Percentiles rank a stretch among this genome's conserved stretches.
Evolutionary conservation across 64 coral and sea anemone genomes (phyloP).

Genomic region (Cladopsammia gracilis): DNA sequence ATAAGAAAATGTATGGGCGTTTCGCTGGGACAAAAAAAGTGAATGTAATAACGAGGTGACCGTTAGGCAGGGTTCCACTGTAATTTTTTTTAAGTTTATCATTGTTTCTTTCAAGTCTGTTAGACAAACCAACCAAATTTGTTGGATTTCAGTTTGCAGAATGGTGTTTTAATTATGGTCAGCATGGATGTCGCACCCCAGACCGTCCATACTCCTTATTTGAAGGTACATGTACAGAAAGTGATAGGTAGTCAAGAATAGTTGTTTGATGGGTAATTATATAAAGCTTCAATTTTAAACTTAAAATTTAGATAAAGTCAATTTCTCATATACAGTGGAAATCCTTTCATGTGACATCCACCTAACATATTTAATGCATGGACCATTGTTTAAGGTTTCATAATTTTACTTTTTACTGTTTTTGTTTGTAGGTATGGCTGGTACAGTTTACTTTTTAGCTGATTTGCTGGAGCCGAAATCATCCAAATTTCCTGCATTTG

Average conservation of each 20-base stretch:
- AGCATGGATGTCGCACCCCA: slow-evolving; percentile 84
- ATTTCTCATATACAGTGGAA: not conserved
- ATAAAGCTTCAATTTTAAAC: too few species aligned
- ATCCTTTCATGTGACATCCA: too few species aligned
- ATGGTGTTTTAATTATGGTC: slow-evolving; percentile 94
- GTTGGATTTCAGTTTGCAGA: slow-evolving; percentile 90
- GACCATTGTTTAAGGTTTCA: too few species aligned
- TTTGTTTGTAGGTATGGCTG: slow-evolving; percentile 82
- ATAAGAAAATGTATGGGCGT: too few species aligned
- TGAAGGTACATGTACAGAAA: slow-evolving; percentile 72
- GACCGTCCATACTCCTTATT: slow-evolving; percentile 93
- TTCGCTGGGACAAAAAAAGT: too few species aligned
- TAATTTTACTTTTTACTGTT: not conserved
- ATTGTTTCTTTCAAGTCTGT: too few species aligned
- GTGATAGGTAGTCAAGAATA: not conserved
- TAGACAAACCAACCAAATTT: too few species aligned
- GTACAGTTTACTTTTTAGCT: slow-evolving; percentile 86
- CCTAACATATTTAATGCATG: too few species aligned
- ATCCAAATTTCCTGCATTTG: slow-evolving; percentile 87
- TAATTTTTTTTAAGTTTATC: not conserved
- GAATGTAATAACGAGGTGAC: too few species aligned
- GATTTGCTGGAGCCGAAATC: slow-evolving; percentile 77
- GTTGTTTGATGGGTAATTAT: too few species aligned
- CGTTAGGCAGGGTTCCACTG: too few species aligned
- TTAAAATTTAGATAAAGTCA: not conserved